A percentile compares a stretch with the other conserved stretches of the same genome.
Evolutionary conservation across 2,113 vertebrate genomes (phyloP).

Genomic region (Girardinichthys multiradiatus): DNA sequence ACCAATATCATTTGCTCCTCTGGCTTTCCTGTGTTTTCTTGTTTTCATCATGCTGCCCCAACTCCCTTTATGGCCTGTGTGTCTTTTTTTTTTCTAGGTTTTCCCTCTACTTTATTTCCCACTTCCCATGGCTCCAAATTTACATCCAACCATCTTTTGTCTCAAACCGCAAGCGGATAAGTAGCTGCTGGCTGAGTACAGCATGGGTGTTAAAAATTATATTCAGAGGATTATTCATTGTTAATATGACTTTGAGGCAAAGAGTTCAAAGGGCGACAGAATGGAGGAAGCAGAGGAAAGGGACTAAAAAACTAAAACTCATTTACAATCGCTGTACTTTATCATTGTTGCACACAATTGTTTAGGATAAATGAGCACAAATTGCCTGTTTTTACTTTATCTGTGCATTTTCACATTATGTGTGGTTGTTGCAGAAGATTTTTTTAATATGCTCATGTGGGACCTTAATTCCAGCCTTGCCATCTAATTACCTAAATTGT

Average conservation of each 20-base stretch:
- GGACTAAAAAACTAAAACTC: conserved; percentile 23
- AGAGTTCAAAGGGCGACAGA: conserved; percentile 46
- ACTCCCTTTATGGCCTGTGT: conserved; percentile 27
- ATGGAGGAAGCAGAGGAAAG: conserved; percentile 10
- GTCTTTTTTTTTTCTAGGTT: conserved; percentile 18
- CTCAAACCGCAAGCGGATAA: conserved; percentile 45
- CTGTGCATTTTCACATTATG: conserved; percentile 20
- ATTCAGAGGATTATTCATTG: conserved; percentile 52
- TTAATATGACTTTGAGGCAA: conserved; percentile 54
- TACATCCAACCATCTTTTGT: conserved; percentile 51
- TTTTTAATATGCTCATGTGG: conserved; percentile 16
- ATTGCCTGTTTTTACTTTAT: conserved; percentile 17
- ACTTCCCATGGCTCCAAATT: conserved; percentile 29
- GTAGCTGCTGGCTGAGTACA: conserved; percentile 52
- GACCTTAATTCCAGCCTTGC: conserved; percentile 59
- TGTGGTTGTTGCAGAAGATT: conserved; percentile 14
- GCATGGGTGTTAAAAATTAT: conserved; percentile 54
- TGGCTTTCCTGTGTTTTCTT: conserved; percentile 20
- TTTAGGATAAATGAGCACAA: conserved; percentile 30
- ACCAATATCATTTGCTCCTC: conserved; percentile 17
- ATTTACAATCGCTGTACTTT: conserved; percentile 39
- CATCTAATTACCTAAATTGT: conserved; percentile 80
- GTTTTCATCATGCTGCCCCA: conserved; percentile 35
- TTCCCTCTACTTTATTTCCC: conserved; percentile 14
- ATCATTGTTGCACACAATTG: conserved; percentile 38